These are phyloP conservation scores for Pipistrellus pipistrellus DNA, from an alignment of 2,797 vertebrate species.

Conservation along the genomic window DNA sequence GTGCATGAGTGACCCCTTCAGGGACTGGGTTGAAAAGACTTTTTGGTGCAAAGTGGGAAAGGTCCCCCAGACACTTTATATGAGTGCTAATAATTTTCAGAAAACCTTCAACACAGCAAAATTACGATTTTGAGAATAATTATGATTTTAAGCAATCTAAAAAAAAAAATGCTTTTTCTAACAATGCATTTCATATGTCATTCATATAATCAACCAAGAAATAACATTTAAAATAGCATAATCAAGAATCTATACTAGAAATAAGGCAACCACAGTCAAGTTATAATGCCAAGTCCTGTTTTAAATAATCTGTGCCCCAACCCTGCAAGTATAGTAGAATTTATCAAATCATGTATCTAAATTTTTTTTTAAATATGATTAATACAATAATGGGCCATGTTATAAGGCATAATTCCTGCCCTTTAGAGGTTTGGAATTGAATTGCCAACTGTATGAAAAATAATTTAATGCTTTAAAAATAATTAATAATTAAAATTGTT, in stretches of 20 bases:
- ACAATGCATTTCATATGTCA: not conserved
- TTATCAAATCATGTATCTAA: not conserved
- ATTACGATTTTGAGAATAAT: not conserved
- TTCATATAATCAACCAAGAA: not conserved
- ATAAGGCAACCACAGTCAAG: not conserved
- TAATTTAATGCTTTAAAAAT: conserved; percentile 39
- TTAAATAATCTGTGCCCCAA: not conserved
- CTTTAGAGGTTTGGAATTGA: not conserved
- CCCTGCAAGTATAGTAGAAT: not conserved
- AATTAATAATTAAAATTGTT: conserved; percentile 7
- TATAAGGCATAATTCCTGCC: not conserved
- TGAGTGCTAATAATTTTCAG: not conserved
- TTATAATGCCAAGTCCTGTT: not conserved
- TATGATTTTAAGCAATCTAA: not conserved
- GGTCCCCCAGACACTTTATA: not conserved
- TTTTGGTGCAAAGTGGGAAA: not conserved
- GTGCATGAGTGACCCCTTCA: conserved; percentile 81
- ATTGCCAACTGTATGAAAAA: not conserved
- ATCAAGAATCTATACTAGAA: not conserved
- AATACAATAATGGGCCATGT: not conserved
- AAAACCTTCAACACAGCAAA: not conserved
- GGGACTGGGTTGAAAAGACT: conserved; percentile 67
- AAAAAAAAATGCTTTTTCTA: not conserved
- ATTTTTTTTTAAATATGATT: too few species aligned
- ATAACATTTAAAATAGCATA: not conserved